Base-by-base conservation (phyloP, 1,140 invertebrate species). In the Macrobrachium nipponense region DNA sequence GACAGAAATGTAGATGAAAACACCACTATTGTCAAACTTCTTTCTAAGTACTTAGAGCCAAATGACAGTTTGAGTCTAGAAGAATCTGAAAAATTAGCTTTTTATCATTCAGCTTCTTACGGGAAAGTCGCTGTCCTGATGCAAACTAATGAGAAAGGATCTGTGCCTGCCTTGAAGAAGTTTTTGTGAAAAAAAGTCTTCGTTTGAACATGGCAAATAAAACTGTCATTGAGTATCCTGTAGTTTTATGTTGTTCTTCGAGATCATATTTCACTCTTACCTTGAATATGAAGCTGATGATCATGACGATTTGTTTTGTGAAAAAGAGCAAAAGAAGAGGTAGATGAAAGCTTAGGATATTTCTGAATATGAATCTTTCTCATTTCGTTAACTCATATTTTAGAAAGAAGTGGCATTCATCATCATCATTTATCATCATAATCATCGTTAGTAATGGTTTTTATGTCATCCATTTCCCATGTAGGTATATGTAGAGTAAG, bases 61-160 rank as follows among this genome's bases (percentile, higher is more conserved):
- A 68, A 18, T 11, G 76, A 82, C 43, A 59, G 73, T 58, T 64
- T 87, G 14, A 70, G 72, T 64, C n/a, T 60, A 6, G 75, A 87
- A 44, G 81, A 82, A 15, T 66, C 76, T 17, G 80, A 82, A 44
- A 87, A 87, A 79, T 59, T 87, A n/a, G 80, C 73, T n/a, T 87
- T 73, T 72, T 87, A 87, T 60, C 86, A 87, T 8, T 83, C 86
- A 17, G 86, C 86, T 15, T 87, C 86, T 8, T 87, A 82, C 27
- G 58, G 80, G 43, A 77, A 73, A 18, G 51, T 79, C 59, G 64
- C 75, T 23, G 80, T 87, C 7, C 27, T 87, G 15, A 61, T 87
- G 17, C 78, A 79, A 27, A 79, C 43, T 2, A 68, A 80, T 43
- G n/a, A 43, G 12, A 18, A 70, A 27, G 80, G 70, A 5, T 36